A percentile compares a stretch with the other conserved stretches of the same genome.
phyloP scores from a whole-genome alignment of 2,797 vertebrate species.

The Podarcis lilfordi region DNA sequence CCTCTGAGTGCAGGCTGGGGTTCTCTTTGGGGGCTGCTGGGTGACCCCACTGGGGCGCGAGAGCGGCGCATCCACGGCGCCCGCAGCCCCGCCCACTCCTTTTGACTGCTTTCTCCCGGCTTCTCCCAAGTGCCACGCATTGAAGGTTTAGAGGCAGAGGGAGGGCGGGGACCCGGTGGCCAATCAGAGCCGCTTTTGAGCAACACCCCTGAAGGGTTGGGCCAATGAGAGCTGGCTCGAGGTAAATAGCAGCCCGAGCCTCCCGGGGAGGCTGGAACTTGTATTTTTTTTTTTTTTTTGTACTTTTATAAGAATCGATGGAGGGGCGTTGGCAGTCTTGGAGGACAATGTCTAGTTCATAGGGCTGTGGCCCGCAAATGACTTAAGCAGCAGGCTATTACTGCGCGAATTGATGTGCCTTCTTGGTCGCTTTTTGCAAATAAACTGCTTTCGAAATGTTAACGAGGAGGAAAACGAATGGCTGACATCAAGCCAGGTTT shows the following conservation, averaged over 20 bases:
- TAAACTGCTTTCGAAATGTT: not conserved
- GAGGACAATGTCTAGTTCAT: not conserved
- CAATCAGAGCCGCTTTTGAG: not conserved
- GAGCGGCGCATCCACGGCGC: not conserved
- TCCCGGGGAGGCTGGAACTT: too few relatives aligned
- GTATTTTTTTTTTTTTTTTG: not conserved
- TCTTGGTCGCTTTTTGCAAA: not conserved
- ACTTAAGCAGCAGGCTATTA: not conserved
- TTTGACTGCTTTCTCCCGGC: not conserved
- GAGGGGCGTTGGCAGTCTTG: not conserved
- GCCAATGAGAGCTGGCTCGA: not conserved
- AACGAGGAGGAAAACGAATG: not conserved
- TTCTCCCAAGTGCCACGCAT: not conserved
- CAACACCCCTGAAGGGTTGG: too few relatives aligned
- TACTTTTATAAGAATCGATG: not conserved
- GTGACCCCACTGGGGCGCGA: not conserved
- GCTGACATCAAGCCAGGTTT: not conserved
- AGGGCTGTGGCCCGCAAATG: not conserved
- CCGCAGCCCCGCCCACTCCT: not conserved
- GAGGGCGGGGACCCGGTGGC: conserved; percentile 1
- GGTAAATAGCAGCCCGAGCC: too few relatives aligned
- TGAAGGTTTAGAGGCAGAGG: conserved; percentile 5
- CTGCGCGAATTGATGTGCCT: not conserved
- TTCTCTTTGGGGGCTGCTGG: too few relatives aligned
- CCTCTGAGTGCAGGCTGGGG: not conserved